phyloP scores from a whole-genome alignment of 2,888 invertebrate species.

The Rhagophthalmus giganteus region DNA sequence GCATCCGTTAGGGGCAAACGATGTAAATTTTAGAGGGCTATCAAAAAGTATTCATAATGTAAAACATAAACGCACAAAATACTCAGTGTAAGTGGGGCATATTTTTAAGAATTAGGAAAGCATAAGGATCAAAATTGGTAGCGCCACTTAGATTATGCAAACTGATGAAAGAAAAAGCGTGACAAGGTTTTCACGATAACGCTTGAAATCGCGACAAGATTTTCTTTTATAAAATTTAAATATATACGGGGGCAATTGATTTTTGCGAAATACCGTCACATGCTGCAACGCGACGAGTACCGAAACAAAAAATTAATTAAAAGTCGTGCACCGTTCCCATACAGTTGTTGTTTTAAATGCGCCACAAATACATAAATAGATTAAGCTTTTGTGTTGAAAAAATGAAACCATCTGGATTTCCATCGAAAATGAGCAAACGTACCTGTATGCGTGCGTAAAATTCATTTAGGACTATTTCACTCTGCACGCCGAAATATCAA shows the following conservation, averaged over 20 bases:
- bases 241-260: not conserved
- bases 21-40: slow-evolving; percentile 22
- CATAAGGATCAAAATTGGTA: slow-evolving; percentile 5
- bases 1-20: slow-evolving; percentile 10
- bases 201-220: not conserved
- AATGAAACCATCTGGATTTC: too few relatives aligned
- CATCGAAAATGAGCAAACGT: too few relatives aligned
- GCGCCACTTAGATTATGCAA: slow-evolving; percentile 13
- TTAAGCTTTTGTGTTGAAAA: too few relatives aligned
- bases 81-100: slow-evolving; percentile 3
- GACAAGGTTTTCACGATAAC: not conserved
- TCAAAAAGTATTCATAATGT: slow-evolving; percentile 21
- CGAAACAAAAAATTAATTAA: too few relatives aligned
- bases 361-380: too few relatives aligned
- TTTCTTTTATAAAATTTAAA: not conserved
- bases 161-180: slow-evolving; percentile 9
- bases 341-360: too few relatives aligned
- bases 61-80: slow-evolving; percentile 15
- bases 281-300: too few relatives aligned
- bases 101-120: not conserved
- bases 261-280: not conserved
- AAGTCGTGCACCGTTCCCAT: too few relatives aligned
- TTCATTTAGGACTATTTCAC: too few relatives aligned
- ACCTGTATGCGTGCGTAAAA: too few relatives aligned
- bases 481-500: too few relatives aligned